Conservation (phyloP, 2,113 vertebrate genomes). For the Paralichthys olivaceus region DNA sequence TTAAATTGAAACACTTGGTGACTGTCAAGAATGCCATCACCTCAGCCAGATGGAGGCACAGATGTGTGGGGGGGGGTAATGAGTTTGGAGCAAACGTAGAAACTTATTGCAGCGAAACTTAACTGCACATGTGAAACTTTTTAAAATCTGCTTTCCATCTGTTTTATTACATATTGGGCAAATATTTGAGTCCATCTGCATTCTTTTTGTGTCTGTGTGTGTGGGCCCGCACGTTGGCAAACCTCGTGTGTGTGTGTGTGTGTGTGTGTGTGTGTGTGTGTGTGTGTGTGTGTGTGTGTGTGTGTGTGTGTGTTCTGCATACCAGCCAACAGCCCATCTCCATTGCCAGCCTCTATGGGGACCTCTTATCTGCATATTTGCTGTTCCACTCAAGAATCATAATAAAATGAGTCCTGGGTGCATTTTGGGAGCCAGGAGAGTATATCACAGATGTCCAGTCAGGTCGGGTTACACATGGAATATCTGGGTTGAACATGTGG, state of each 20-base stretch:
- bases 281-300: conserved; percentile 20
- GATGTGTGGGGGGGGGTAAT: background rate
- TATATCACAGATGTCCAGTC: conserved; percentile 72
- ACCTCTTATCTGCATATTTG: conserved; percentile 64
- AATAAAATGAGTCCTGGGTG: conserved; percentile 67
- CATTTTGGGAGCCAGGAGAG: conserved; percentile 66
- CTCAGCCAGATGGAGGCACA: conserved; percentile 39
- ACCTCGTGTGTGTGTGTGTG: conserved; percentile 11
- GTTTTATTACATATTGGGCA: conserved; percentile 59
- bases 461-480: conserved; percentile 66
- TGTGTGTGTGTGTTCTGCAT: conserved; percentile 31
- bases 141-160: conserved; percentile 49
- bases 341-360: conserved; percentile 54
- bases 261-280: conserved; percentile 14
- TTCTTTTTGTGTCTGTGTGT: conserved; percentile 33
- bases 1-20: conserved; percentile 51
- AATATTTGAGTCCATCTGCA: conserved; percentile 38
- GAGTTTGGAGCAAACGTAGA: conserved; percentile 1
- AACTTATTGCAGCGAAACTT: conserved; percentile 26
- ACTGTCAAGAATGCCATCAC: conserved; percentile 25
- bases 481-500: conserved; percentile 72
- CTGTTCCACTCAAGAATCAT: conserved; percentile 50
- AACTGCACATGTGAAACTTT: conserved; percentile 55
- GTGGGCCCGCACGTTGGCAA: conserved; percentile 35
- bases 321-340: conserved; percentile 58